phyloP scores from a whole-genome alignment of 2,113 vertebrate species.

The Enhydra lutris region DNA sequence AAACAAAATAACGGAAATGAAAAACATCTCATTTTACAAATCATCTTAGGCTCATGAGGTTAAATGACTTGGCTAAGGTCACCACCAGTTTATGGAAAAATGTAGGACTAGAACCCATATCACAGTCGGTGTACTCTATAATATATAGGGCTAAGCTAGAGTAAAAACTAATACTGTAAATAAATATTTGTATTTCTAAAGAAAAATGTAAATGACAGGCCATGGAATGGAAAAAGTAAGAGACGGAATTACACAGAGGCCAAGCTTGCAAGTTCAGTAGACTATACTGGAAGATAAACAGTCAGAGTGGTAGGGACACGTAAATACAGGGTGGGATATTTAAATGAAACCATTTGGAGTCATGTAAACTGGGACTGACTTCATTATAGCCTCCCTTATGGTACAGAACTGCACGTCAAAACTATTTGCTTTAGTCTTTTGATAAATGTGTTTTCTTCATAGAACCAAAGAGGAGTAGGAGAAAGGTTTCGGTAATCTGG shows the following conservation, averaged over 20 bases:
- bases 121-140: background rate
- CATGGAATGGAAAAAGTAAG: conserved; percentile 36
- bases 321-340: conserved; percentile 43
- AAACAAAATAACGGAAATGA: background rate
- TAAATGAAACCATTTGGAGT: conserved; percentile 64
- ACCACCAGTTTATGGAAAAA: conserved; percentile 54
- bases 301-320: background rate
- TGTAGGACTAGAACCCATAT: background rate
- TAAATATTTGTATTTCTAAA: conserved; percentile 66
- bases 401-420: conserved; percentile 28
- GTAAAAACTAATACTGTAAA: conserved; percentile 64
- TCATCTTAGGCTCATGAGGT: background rate
- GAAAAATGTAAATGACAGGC: conserved; percentile 68
- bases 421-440: conserved; percentile 57
- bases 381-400: background rate
- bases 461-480: background rate
- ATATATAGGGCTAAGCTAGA: background rate
- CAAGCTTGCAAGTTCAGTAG: background rate
- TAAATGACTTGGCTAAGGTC: conserved; percentile 37
- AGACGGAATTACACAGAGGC: conserved; percentile 28
- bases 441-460: conserved; percentile 49
- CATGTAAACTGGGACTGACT: conserved; percentile 42
- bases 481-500: background rate
- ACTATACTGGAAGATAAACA: conserved; percentile 38
- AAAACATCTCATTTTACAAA: background rate